Evolutionary conservation across 2,888 invertebrate species (phyloP), one percentile per base, ranked within the genome.

Genomic region (Dasysyrphus albostriatus): DNA sequence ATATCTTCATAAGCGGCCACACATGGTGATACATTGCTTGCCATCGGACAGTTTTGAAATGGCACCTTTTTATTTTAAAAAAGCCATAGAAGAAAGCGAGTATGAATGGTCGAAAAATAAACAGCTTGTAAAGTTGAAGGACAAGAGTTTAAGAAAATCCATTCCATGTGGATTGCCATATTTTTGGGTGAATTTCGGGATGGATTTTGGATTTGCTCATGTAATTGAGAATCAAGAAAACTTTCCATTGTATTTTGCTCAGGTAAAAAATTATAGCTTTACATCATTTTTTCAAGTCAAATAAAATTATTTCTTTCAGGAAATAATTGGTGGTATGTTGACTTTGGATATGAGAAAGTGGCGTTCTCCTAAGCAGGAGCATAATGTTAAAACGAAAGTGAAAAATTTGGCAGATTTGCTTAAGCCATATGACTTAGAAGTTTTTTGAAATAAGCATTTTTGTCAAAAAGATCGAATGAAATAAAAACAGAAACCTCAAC

Each of bases 41-140:
- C 98, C 99, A 0, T 89, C 98, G 83, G 96, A 96, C 5, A 94
- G 95, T 89, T 98, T 97, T 1, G 98, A 98, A 90, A 93, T 96
- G 93, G 97, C 98, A 5, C 97, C 98, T 0, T 98, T 99, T 90
- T 99, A 98, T 93, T 99, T 99, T 92, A 98, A 98, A 94, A 99
- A 99, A 94, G 99, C 98, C 0, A 95, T 99, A 78, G 94, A 97
- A 90, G 99, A 99, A 92, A 98, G 97, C 88, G 99, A 98, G 93
- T 95, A 95, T 19, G 98, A 99, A 93, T 99, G 99, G 98, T 95
- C 97, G 5, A 96, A 96, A 90, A 99, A 99, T 91, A 98, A 98
- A 91, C 99, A 99, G 93, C 91, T 98, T 44, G 94, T 98, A 1
- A 95, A 96, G 67, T 92, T 98, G 5, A 93, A 93, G 9, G 92